phyloP scores from a whole-genome alignment of 2,797 vertebrate species.

The Mormyrops attenuatus region DNA sequence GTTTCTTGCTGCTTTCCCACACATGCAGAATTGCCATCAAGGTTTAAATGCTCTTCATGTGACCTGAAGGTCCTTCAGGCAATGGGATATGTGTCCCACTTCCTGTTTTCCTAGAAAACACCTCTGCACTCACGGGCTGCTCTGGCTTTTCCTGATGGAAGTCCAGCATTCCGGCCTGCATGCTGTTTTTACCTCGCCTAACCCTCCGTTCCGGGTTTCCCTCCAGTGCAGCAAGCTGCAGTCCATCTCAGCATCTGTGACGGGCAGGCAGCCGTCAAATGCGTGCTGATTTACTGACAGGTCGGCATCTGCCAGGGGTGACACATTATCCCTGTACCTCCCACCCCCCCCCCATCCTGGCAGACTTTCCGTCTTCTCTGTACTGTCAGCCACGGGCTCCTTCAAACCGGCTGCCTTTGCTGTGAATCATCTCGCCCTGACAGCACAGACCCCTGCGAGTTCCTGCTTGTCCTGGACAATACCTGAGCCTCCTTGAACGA shows the following conservation, averaged over 20 bases:
- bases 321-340: background rate
- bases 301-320: background rate
- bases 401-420: background rate
- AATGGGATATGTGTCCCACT: background rate
- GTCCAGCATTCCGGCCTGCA: background rate
- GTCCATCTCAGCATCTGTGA: background rate
- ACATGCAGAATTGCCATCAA: background rate
- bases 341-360: background rate
- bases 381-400: background rate
- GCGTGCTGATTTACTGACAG: background rate
- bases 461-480: slow-evolving; percentile 9
- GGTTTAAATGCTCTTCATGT: background rate
- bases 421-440: slow-evolving; percentile 5
- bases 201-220: background rate
- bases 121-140: background rate
- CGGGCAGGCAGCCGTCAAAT: background rate
- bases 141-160: background rate
- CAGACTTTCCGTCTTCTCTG: background rate
- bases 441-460: background rate
- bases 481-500: background rate
- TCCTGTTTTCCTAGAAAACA: background rate
- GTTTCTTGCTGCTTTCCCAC: background rate
- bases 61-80: background rate
- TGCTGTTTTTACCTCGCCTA: background rate
- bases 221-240: background rate